These are phyloP conservation scores for Hetaerina americana DNA, from an alignment of 1,140 invertebrate species.

Conservation along the genomic window DNA sequence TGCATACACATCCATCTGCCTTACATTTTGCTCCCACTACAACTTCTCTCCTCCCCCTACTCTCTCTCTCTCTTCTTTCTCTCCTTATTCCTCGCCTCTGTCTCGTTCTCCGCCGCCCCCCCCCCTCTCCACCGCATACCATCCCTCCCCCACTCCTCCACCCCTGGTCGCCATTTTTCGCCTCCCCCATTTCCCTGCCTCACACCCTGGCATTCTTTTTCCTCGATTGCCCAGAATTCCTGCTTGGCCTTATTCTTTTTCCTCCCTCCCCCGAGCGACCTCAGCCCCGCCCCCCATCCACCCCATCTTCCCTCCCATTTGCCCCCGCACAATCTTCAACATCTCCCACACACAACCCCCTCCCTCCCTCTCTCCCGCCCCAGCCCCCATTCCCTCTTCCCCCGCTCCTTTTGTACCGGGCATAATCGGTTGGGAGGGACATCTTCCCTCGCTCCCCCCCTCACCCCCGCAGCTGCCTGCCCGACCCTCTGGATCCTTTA, in stretches of 20 bases:
- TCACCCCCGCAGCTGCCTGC: not conserved
- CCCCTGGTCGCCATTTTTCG: constrained; percentile 9
- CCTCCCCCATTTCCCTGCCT: constrained; percentile 11
- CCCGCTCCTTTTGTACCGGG: not conserved
- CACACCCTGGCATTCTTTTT: not conserved
- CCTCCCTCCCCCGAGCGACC: constrained; percentile 6
- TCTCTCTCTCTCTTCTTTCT: constrained; percentile 12
- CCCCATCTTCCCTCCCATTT: too few species aligned
- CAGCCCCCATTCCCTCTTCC: constrained; percentile 4
- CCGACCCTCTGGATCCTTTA: too few species aligned
- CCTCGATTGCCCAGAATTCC: not conserved
- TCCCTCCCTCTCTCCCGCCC: too few species aligned
- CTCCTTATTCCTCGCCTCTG: constrained; percentile 4
- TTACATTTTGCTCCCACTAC: too few species aligned
- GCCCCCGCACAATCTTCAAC: too few species aligned
- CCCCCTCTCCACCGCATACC: constrained; percentile 13
- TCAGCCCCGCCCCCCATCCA: too few species aligned
- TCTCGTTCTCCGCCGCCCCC: not conserved
- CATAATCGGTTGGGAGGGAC: not conserved
- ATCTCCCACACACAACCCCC: too few species aligned
- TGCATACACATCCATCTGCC: too few species aligned
- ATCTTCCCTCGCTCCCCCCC: not conserved
- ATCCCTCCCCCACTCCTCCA: not conserved
- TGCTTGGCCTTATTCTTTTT: not conserved
- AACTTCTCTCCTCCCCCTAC: constrained; percentile 3